Conservation (phyloP, 2,113 vertebrate genomes). For the rabbit (Oryctolagus cuniculus) region mOryCun1.1 NC_091447.1:24862001-24862500, state of each 20-base stretch:
- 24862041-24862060: conserved; percentile 28
- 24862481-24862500: not conserved
- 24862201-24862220: not conserved
- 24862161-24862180: not conserved
- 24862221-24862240: not conserved
- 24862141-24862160: not conserved
- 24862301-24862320: not conserved
- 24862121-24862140: not conserved
- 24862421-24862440: not conserved
- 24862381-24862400: not conserved
- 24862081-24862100: conserved; percentile 11
- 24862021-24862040: not conserved
- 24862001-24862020: conserved; percentile 7
- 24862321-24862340: not conserved
- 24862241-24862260: not conserved
- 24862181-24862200: not conserved
- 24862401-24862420: not conserved
- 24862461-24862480: not conserved
- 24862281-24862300: not conserved
- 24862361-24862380: not conserved
- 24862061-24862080: not conserved
- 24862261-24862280: not conserved
- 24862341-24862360: conserved; percentile 3
- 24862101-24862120: conserved; percentile 6
- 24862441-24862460: not conserved